phyloP scores from a whole-genome alignment of 2,113 vertebrate species.

The Taxidea taxus region DNA sequence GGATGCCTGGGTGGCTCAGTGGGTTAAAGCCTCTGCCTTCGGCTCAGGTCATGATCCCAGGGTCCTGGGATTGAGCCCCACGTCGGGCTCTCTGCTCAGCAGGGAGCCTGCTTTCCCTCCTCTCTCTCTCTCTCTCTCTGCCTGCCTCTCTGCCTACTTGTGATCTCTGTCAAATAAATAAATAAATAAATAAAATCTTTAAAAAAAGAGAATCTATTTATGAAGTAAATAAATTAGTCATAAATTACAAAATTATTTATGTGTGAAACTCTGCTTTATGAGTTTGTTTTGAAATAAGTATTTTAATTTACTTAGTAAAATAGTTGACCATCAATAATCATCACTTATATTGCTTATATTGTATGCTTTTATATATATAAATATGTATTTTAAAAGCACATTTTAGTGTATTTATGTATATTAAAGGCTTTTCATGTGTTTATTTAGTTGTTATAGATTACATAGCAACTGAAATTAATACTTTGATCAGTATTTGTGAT shows the following conservation, averaged over 20 bases:
- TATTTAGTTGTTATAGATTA: not conserved
- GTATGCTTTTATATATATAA: not conserved
- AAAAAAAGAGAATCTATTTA: too few relatives aligned
- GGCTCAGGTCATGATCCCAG: too few relatives aligned
- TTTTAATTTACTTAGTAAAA: constrained; percentile 8
- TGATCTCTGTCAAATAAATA: too few relatives aligned
- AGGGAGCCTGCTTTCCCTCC: too few relatives aligned
- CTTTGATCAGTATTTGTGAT: not conserved
- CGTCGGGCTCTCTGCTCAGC: too few relatives aligned
- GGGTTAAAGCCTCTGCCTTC: too few relatives aligned
- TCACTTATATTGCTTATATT: not conserved
- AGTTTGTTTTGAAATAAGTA: not conserved
- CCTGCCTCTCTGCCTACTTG: too few relatives aligned
- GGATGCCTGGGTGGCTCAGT: too few relatives aligned
- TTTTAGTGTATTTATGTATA: not conserved
- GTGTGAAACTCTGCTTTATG: not conserved
- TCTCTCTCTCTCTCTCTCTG: too few relatives aligned
- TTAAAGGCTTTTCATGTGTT: not conserved
- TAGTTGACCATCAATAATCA: not conserved
- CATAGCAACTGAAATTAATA: not conserved
- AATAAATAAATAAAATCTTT: too few relatives aligned
- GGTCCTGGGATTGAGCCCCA: too few relatives aligned
- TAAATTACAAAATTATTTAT: not conserved
- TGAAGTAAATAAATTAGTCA: not conserved
- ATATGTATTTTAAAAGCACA: not conserved